These are phyloP conservation scores for Apodemus sylvaticus DNA, from an alignment of 2,113 vertebrate species.

Conservation along the genomic window DNA sequence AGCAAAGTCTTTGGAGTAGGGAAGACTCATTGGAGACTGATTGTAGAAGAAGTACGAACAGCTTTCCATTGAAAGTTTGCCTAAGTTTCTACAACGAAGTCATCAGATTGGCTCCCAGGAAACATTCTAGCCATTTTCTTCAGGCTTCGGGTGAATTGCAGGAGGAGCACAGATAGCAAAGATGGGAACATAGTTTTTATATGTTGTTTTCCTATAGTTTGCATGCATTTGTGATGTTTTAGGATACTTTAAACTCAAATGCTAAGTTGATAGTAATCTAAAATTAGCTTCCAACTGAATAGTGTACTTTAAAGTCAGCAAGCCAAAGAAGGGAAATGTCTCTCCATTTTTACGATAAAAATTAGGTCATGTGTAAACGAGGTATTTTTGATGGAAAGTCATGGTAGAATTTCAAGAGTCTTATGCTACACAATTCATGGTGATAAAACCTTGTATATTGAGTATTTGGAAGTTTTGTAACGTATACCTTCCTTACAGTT, in stretches of 20 bases:
- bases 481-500: constrained; percentile 41
- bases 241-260: constrained; percentile 59
- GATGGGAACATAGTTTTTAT: constrained; percentile 10
- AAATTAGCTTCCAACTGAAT: constrained; percentile 63
- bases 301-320: constrained; percentile 67
- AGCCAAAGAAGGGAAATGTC: neutral
- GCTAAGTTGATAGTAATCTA: constrained; percentile 57
- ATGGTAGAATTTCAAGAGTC: constrained; percentile 48
- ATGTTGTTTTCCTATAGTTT: neutral
- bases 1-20: neutral
- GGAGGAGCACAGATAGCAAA: neutral
- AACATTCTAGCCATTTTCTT: constrained; percentile 1
- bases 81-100: neutral
- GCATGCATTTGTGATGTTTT: constrained; percentile 36
- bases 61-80: constrained; percentile 21
- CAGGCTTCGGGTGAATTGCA: constrained; percentile 35
- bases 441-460: constrained; percentile 41
- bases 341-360: constrained; percentile 61
- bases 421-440: constrained; percentile 54
- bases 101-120: constrained; percentile 16
- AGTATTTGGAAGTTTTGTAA: constrained; percentile 59
- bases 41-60: neutral
- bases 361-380: constrained; percentile 61
- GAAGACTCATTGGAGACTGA: neutral
- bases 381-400: constrained; percentile 57